Percentiles rank a stretch among this genome's conserved stretches.
These are phyloP conservation scores for Manis javanica DNA, from an alignment of 2,797 vertebrate species.

Conservation along the genomic window DNA sequence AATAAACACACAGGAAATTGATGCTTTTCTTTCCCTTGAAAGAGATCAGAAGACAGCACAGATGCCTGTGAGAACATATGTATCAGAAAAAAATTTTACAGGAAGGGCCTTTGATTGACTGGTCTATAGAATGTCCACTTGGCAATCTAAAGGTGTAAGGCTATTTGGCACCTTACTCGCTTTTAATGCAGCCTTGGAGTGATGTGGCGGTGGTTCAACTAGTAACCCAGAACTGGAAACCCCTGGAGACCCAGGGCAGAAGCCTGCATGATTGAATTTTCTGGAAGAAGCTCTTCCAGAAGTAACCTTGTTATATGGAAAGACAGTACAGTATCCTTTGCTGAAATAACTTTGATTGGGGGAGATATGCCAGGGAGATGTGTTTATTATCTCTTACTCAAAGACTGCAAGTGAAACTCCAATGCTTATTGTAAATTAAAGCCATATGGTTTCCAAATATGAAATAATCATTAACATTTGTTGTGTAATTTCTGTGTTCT, in stretches of 20 bases:
- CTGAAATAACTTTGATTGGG: not conserved
- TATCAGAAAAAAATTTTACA: not conserved
- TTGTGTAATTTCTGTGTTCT: not conserved
- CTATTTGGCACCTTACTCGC: not conserved
- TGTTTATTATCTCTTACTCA: slow-evolving; percentile 29
- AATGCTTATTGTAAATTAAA: not conserved
- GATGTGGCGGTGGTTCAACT: not conserved
- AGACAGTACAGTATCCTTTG: not conserved
- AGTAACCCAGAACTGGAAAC: not conserved
- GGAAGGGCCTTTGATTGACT: not conserved
- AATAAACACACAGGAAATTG: not conserved
- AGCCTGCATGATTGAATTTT: not conserved
- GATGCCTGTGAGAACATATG: not conserved
- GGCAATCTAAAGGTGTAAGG: not conserved
- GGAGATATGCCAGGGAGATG: not conserved
- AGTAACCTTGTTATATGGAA: not conserved
- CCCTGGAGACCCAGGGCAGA: not conserved
- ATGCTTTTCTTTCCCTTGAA: not conserved
- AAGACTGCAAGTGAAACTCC: not conserved
- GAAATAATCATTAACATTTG: not conserved
- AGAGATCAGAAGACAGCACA: not conserved
- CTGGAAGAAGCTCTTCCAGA: not conserved
- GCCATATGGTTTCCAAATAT: not conserved
- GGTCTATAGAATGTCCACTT: not conserved
- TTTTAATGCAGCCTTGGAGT: not conserved